Base-by-base conservation (phyloP, 1,140 invertebrate species). In the Papilio machaon region DNA sequence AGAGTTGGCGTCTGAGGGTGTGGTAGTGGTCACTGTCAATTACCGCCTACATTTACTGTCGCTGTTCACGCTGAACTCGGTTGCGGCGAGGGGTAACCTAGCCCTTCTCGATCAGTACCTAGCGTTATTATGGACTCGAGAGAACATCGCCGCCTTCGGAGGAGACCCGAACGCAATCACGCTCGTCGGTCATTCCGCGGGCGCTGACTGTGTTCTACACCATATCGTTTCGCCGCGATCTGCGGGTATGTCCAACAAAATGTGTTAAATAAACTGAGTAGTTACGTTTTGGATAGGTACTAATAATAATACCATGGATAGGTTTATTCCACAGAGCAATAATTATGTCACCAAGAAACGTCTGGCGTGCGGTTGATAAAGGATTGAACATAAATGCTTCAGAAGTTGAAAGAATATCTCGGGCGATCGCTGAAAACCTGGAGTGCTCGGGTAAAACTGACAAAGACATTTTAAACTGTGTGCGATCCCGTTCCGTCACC, bases 81-180 rank as follows among this genome's bases (percentile, higher is more conserved):
- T 89, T 10, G 82, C 82, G 80, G 95, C 95, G 78, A 91, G 94
- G 17, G 97, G 97, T 0, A 97, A 97, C 88, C 95, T 97, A 38
- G 97, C 97, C 2, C 86, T 97, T 13, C 91, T 97, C 77, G 97
- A 98, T 90, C 97, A 97, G 82, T 96, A 96, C 81, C 88, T 97
- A 79, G 97, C 97, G 1, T 86, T 98, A 17, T 85, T 96, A 19
- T 98, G 97, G 97, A 92, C 97, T 2, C 92, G 96, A 75, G 95
- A 96, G 79, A 97, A 98, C 90, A 97, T 97, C 60, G 91, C 91
- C 19, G 92, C 95, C 19, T 98, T 98, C 86, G 97, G 97, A 2
- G 97, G 97, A 8, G 96, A 98, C 92, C 95, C 96, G 0, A 91
- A 95, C 15, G 93, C 95, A 49, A 94, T 98, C 0, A 98, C 97